Evolutionary conservation across 23 tunicate species (phyloP).

Genomic region (Phallusia fumigata): DNA sequence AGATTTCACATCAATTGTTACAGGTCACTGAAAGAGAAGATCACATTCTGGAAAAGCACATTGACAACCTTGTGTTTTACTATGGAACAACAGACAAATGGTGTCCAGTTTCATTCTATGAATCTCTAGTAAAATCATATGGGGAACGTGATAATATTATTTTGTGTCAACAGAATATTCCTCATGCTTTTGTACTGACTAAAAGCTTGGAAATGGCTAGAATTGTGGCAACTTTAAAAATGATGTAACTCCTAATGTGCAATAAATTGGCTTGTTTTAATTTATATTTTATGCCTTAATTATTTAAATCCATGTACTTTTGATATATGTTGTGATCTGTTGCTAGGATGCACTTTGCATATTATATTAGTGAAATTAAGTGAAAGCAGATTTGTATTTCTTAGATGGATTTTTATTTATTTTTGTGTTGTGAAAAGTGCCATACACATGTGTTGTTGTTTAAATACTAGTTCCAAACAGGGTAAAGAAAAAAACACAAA

Average conservation of each 20-base stretch:
- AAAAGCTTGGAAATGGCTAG: conserved; percentile 44
- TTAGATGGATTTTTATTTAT: no score
- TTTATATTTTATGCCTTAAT: no score
- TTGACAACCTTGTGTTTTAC: conserved; percentile 65
- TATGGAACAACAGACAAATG: conserved; percentile 77
- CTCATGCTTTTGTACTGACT: conserved; percentile 76
- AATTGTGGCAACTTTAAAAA: conserved; percentile 31
- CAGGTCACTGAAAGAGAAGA: conserved; percentile 70
- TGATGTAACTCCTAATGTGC: not conserved
- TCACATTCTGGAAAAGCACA: conserved; percentile 34
- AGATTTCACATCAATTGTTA: no score
- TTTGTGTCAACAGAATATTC: conserved; percentile 37
- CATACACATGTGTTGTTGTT: no score
- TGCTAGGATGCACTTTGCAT: no score
- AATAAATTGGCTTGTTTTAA: not conserved
- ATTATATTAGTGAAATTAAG: no score
- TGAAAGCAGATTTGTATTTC: no score
- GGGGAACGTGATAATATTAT: conserved; percentile 11
- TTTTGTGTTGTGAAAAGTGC: no score
- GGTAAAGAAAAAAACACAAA: no score
- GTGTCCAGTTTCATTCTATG: conserved; percentile 71
- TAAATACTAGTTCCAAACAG: no score
- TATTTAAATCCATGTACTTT: no score
- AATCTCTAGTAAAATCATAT: conserved; percentile 22
- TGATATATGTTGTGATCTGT: no score